phyloP scores from a whole-genome alignment of 2,797 vertebrate genomes.

The Ctenopoma multispine region DNA sequence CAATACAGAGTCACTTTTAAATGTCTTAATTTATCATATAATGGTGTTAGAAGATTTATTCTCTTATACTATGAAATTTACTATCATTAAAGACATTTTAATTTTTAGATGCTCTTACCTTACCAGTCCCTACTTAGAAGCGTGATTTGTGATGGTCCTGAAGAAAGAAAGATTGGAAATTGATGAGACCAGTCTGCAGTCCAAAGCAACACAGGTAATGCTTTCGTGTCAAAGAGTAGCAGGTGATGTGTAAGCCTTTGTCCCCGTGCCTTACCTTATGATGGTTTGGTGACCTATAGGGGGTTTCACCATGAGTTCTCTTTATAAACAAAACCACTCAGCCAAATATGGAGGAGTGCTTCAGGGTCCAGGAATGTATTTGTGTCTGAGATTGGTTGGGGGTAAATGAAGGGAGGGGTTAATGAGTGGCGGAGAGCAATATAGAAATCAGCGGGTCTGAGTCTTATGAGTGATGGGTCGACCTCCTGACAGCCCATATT shows the following conservation, averaged over 20 bases:
- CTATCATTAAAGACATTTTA: not conserved
- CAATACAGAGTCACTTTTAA: not conserved
- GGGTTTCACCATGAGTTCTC: conserved; percentile 65
- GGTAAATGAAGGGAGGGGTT: conserved; percentile 63
- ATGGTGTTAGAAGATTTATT: not conserved
- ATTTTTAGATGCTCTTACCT: conserved; percentile 70
- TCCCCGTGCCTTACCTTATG: conserved; percentile 76
- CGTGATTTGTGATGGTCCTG: conserved; percentile 62
- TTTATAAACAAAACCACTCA: conserved; percentile 81
- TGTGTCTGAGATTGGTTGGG: conserved; percentile 71
- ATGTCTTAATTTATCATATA: not conserved
- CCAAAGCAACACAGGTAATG: conserved; percentile 15
- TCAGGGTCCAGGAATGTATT: conserved; percentile 77
- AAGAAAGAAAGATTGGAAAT: conserved; percentile 35
- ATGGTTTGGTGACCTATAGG: conserved; percentile 76
- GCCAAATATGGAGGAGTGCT: conserved; percentile 82
- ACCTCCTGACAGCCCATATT: conserved; percentile 74
- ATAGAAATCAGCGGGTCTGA: conserved; percentile 74
- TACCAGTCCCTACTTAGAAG: conserved; percentile 42
- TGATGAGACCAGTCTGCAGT: conserved; percentile 25
- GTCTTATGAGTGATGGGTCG: conserved; percentile 71
- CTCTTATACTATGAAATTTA: not conserved
- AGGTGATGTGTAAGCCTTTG: conserved; percentile 12
- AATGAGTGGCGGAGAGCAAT: conserved; percentile 73
- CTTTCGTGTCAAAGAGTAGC: not conserved